phyloP scores from a whole-genome alignment of 2,113 vertebrate genomes.

The Propithecus coquereli region DNA sequence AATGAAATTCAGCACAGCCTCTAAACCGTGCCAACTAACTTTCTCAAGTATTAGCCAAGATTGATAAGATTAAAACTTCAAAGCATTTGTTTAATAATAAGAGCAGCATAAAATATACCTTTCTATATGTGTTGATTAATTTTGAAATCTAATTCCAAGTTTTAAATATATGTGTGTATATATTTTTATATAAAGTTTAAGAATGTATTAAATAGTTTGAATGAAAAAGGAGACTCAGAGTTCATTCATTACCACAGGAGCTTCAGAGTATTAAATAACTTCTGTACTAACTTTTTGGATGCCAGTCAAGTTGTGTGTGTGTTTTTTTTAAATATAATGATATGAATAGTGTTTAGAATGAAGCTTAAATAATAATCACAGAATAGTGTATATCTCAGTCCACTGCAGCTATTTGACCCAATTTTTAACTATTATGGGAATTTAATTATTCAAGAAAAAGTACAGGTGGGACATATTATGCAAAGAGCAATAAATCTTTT shows the following conservation, averaged over 20 bases:
- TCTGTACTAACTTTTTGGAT: constrained; percentile 36
- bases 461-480: not conserved
- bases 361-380: constrained; percentile 60
- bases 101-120: not conserved
- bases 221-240: constrained; percentile 21
- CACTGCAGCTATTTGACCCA: not conserved
- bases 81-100: not conserved
- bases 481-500: not conserved
- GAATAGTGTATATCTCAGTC: not conserved
- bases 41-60: not conserved
- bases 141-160: constrained; percentile 15
- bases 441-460: constrained; percentile 48
- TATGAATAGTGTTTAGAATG: constrained; percentile 12
- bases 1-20: not conserved
- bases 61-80: not conserved
- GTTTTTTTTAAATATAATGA: constrained; percentile 20
- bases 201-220: constrained; percentile 25
- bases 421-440: constrained; percentile 41
- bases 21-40: not conserved
- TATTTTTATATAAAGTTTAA: not conserved
- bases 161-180: not conserved
- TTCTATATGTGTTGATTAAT: not conserved
- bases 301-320: constrained; percentile 21
- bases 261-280: constrained; percentile 37
- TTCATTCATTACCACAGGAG: not conserved